Conservation (phyloP, 2,888 invertebrate genomes). For the Mamestra brassicae region DNA sequence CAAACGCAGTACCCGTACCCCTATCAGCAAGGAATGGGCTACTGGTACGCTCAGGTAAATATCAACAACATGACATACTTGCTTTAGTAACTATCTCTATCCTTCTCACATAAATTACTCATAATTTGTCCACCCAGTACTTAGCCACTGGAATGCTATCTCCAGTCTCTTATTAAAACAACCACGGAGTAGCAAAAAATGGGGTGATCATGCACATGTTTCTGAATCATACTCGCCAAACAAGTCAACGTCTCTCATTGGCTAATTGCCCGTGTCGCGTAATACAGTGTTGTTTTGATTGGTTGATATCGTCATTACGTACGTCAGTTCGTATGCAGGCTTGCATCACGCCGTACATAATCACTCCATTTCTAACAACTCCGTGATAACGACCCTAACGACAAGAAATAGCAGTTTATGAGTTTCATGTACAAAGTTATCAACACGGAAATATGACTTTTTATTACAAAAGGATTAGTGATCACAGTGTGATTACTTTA, state of each 20-base stretch:
- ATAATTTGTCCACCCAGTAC: not conserved
- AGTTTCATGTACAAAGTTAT: conserved; percentile 23
- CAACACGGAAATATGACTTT: conserved; percentile 24
- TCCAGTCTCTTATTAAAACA: not conserved
- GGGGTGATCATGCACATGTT: not conserved
- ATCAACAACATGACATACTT: conserved; percentile 29
- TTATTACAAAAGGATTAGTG: conserved; percentile 36
- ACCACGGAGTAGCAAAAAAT: not conserved
- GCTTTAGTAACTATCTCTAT: not conserved
- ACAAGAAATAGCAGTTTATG: not conserved
- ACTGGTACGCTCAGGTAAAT: conserved; percentile 97
- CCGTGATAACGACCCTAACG: conserved; percentile 6
- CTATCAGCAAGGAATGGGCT: conserved; percentile 97
- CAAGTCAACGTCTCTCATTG: conserved; percentile 24
- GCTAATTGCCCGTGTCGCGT: not conserved
- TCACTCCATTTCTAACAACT: conserved; percentile 32
- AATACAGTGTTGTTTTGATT: conserved; percentile 23
- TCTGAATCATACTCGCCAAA: not conserved
- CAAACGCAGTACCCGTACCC: conserved; percentile 96
- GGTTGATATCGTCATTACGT: conserved; percentile 5
- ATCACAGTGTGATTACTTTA: conserved; percentile 28
- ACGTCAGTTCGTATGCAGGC: conserved; percentile 12
- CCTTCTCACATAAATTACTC: not conserved
- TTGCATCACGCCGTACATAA: not conserved
- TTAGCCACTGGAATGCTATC: not conserved